These are phyloP conservation scores for Erythrolamprus reginae DNA, from an alignment of 2,113 vertebrate genomes.

Conservation along the genomic window DNA sequence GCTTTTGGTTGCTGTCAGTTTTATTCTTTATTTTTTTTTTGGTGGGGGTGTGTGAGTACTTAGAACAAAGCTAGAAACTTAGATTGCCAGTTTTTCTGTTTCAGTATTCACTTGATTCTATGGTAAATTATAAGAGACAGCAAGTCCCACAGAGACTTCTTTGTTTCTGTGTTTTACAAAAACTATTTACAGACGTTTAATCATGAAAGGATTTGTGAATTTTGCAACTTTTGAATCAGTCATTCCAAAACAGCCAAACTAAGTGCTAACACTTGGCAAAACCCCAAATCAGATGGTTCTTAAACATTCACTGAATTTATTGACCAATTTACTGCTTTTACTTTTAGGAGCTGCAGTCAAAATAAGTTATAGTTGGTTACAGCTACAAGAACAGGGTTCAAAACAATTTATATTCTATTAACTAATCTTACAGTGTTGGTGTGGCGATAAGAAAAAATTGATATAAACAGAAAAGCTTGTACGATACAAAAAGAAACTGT, in stretches of 20 bases:
- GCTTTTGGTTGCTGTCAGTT: conserved; percentile 12
- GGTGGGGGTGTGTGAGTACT: neutral
- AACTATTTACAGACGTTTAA: neutral
- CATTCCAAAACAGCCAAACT: neutral
- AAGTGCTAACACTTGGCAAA: neutral
- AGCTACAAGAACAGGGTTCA: neutral
- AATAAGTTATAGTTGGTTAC: neutral
- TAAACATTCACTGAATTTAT: neutral
- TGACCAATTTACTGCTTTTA: neutral
- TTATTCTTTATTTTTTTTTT: neutral
- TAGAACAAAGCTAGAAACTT: neutral
- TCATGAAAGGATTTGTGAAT: neutral
- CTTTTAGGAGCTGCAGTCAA: neutral
- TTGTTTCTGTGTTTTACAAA: conserved; percentile 5
- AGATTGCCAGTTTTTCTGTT: neutral
- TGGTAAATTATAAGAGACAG: neutral
- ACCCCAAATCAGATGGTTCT: neutral
- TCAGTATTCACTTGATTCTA: neutral
- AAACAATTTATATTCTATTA: neutral
- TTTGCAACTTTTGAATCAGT: neutral
- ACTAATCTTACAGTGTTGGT: neutral
- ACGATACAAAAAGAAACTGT: neutral
- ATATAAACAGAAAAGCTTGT: neutral
- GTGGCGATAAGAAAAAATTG: neutral
- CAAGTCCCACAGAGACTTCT: neutral